phyloP scores from a whole-genome alignment of 2,113 vertebrate species.

The Leiothrix lutea region DNA sequence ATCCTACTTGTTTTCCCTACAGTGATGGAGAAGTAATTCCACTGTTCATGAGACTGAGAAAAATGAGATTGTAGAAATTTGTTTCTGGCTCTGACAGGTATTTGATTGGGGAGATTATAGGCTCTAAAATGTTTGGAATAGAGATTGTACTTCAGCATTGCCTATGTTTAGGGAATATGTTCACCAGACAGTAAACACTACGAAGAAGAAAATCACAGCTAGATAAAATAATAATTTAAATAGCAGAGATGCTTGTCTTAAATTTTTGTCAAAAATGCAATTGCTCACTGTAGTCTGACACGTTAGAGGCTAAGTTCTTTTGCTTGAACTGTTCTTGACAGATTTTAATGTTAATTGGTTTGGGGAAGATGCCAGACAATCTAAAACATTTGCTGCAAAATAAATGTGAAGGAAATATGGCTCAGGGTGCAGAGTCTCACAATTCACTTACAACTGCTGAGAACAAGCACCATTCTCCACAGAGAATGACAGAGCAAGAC shows the following conservation, averaged over 20 bases:
- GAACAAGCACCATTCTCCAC: background rate
- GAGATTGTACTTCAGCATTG: background rate
- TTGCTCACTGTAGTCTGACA: conserved; percentile 43
- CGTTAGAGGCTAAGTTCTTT: background rate
- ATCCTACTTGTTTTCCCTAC: background rate
- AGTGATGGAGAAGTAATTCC: background rate
- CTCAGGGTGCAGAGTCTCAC: background rate
- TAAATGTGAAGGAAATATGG: conserved; percentile 42
- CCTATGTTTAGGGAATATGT: conserved; percentile 18
- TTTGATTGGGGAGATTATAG: conserved; percentile 28
- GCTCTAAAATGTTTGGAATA: conserved; percentile 37
- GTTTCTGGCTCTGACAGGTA: conserved; percentile 16
- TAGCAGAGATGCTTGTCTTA: background rate
- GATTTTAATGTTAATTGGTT: conserved; percentile 60
- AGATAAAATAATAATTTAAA: conserved; percentile 52
- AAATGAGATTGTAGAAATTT: conserved; percentile 23
- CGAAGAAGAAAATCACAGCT: background rate
- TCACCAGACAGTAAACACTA: background rate
- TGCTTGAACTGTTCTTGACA: conserved; percentile 49
- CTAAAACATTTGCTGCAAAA: conserved; percentile 35
- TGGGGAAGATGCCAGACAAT: conserved; percentile 60
- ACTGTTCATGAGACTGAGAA: background rate
- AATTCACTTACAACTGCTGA: conserved; percentile 12
- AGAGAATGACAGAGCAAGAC: background rate
- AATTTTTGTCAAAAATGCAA: conserved; percentile 37